These are phyloP conservation scores for Drosophila auraria DNA, from an alignment of 1,140 invertebrate species.

Conservation along the genomic window DNA sequence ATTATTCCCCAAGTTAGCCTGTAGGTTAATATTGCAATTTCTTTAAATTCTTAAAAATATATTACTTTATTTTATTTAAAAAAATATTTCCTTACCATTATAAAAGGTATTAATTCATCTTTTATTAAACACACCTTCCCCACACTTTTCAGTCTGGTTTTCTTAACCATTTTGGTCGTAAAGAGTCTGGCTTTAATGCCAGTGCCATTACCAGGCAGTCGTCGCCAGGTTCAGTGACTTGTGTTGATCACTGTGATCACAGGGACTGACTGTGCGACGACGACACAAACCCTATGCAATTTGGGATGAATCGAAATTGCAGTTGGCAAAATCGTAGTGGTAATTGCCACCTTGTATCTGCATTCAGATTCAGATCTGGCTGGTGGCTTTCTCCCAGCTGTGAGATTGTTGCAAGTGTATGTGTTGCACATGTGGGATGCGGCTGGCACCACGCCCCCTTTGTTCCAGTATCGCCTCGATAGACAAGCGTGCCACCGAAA, in stretches of 20 bases:
- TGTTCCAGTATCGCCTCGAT: slow-evolving; percentile 56
- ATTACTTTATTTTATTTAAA: too few relatives aligned
- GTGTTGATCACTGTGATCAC: slow-evolving; percentile 48
- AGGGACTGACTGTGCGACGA: slow-evolving; percentile 10
- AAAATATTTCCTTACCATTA: too few relatives aligned
- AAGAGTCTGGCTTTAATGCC: too few relatives aligned
- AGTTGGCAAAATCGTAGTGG: slow-evolving; percentile 40
- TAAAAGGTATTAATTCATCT: too few relatives aligned
- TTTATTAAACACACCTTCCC: too few relatives aligned
- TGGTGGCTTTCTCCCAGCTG: slow-evolving; percentile 63
- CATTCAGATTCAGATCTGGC: slow-evolving; percentile 25
- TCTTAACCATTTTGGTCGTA: too few relatives aligned
- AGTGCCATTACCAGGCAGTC: background rate
- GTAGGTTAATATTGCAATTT: too few relatives aligned
- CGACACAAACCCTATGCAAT: slow-evolving; percentile 38
- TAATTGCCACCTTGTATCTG: slow-evolving; percentile 63
- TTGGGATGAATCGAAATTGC: slow-evolving; percentile 57
- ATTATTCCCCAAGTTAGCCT: too few relatives aligned
- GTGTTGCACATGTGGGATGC: slow-evolving; percentile 8
- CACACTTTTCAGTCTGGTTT: too few relatives aligned
- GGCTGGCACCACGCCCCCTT: slow-evolving; percentile 4
- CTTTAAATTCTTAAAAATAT: too few relatives aligned
- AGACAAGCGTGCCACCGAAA: slow-evolving; percentile 68
- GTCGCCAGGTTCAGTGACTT: slow-evolving; percentile 30
- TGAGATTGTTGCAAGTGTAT: background rate